phyloP scores from a whole-genome alignment of 2,888 invertebrate genomes.

The Dyspetes luteomarginatus region DNA sequence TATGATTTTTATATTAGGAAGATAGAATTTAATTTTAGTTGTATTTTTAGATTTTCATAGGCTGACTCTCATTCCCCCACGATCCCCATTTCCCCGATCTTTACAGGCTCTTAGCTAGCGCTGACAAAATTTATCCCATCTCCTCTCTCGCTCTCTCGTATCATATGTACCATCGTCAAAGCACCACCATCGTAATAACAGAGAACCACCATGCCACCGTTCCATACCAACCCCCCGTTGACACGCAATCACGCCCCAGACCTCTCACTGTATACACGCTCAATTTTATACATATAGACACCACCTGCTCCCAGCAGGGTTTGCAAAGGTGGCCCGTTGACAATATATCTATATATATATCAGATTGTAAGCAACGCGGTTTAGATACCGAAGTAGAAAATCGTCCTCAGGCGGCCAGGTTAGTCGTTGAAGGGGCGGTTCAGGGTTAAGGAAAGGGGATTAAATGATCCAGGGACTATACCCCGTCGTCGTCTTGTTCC shows the following conservation, averaged over 20 bases:
- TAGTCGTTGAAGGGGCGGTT: conserved; percentile 8
- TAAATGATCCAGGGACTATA: conserved; percentile 35
- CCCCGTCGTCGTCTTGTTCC: background rate
- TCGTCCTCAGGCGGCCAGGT: conserved; percentile 52
- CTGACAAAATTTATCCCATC: conserved; percentile 51
- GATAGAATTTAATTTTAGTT: too few relatives aligned
- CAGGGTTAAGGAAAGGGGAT: conserved; percentile 25
- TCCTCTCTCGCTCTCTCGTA: conserved; percentile 21
- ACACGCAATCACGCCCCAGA: conserved; percentile 60
- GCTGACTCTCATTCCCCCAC: too few relatives aligned
- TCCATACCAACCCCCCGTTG: background rate
- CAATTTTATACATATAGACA: background rate
- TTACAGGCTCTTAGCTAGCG: conserved; percentile 39
- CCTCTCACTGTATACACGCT: conserved; percentile 28
- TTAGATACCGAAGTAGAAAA: conserved; percentile 60
- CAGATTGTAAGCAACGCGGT: conserved; percentile 46
- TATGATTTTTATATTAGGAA: too few relatives aligned
- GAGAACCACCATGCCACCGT: background rate
- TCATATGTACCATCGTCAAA: conserved; percentile 2
- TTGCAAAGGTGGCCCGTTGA: background rate
- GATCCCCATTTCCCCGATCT: background rate
- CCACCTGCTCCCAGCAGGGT: background rate
- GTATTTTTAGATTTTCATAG: too few relatives aligned
- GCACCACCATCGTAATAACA: conserved; percentile 18
- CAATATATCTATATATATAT: conserved; percentile 13